phyloP scores from a whole-genome alignment of 2,888 invertebrate genomes.

The Andricus curvator region DNA sequence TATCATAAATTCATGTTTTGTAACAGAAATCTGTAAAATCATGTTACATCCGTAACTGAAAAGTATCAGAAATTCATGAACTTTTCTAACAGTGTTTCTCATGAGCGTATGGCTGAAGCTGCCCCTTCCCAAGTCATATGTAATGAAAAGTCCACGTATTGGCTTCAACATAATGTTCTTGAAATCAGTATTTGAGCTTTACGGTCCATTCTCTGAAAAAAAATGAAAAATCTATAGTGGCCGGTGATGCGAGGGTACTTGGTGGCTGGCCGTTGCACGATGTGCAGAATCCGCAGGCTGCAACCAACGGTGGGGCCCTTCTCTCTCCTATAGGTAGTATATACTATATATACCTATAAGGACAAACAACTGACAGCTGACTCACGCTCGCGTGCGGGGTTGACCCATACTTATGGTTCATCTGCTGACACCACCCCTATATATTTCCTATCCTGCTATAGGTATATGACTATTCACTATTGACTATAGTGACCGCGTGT shows the following conservation, averaged over 20 bases:
- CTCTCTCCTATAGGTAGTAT: constrained; percentile 49
- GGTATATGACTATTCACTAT: neutral
- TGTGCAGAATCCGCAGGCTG: constrained; percentile 65
- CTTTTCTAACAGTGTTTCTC: too few species aligned
- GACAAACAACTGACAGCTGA: constrained; percentile 78
- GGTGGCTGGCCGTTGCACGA: constrained; percentile 62
- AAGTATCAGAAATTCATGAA: too few species aligned
- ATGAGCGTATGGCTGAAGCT: too few species aligned
- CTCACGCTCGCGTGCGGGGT: constrained; percentile 74
- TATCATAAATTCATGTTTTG: too few species aligned
- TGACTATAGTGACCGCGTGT: neutral
- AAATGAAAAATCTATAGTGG: constrained; percentile 51
- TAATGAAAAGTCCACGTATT: too few species aligned
- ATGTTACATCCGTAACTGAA: too few species aligned
- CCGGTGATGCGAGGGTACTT: constrained; percentile 60
- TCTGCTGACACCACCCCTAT: constrained; percentile 73
- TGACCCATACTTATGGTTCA: constrained; percentile 77
- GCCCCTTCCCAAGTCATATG: too few species aligned
- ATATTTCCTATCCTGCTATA: constrained; percentile 45
- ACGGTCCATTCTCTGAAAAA: constrained; percentile 46
- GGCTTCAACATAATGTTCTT: too few species aligned
- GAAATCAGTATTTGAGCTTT: too few species aligned
- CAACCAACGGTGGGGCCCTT: constrained; percentile 63
- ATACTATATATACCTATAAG: constrained; percentile 48
- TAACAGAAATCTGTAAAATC: too few species aligned